phyloP scores from a whole-genome alignment of 2,888 invertebrate genomes.

The Torymus auratus region DNA sequence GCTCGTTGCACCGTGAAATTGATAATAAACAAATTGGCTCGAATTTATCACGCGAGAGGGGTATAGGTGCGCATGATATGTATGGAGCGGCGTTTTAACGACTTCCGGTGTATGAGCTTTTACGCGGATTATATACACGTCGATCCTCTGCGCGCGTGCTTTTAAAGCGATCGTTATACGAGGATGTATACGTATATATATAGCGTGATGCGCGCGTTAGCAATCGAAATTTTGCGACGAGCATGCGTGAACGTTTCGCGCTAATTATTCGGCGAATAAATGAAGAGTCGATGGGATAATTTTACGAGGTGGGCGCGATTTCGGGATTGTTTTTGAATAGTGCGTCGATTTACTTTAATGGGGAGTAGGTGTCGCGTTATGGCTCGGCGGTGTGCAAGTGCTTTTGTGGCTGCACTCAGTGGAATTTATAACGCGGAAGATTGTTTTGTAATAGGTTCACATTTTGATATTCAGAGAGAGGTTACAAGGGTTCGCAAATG shows the following conservation, averaged over 20 bases:
- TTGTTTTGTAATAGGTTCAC: too few species aligned
- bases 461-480: too few species aligned
- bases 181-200: too few species aligned
- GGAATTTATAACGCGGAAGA: too few species aligned
- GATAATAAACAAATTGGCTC: slow-evolving; percentile 41
- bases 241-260: too few species aligned
- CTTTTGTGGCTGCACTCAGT: too few species aligned
- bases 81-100: slow-evolving; percentile 13
- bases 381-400: too few species aligned
- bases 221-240: too few species aligned
- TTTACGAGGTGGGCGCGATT: too few species aligned
- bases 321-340: neutral
- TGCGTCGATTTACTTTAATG: neutral
- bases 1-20: slow-evolving; percentile 14
- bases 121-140: slow-evolving; percentile 18
- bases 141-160: neutral
- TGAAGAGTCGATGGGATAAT: too few species aligned
- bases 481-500: neutral
- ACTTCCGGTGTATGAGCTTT: slow-evolving; percentile 33
- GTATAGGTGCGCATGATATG: neutral
- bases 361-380: neutral
- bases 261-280: too few species aligned
- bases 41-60: slow-evolving; percentile 16
- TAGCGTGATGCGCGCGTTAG: too few species aligned
- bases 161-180: slow-evolving; percentile 15